Base-by-base conservation (phyloP, 2,888 invertebrate species). In the Dicranocentrus wangi region DNA sequence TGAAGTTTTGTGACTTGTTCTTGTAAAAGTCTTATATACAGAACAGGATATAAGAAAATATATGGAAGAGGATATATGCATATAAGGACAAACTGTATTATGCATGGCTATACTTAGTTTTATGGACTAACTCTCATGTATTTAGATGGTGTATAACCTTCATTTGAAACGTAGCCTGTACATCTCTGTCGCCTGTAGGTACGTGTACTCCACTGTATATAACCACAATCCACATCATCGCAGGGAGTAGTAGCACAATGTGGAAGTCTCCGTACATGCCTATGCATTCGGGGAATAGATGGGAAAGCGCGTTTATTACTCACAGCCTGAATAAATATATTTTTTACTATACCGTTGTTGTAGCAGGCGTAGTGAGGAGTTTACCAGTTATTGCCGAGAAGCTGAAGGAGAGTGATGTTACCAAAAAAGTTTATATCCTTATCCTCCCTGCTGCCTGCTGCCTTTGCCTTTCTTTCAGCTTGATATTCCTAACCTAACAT, bases 381-480 rank as follows among this genome's bases (percentile, higher is more conserved):
- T 21, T 55, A 55, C 55, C 25, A 55, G 55, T 55, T 55, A 13
- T 25, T 55, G 51, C 51, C 51, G n/a, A 55, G 55, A 21, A 47
- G 15, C 13, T 55, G 55, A 25, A 23, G 55, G 25, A 23, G 55
- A 55, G 55, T 55, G 5, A 47, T 47, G 47, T n/a, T 47, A 47
- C 10, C 2, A 15, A 25, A 55, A 55, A 23, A 23, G 13, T 55
- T 55, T 7, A 55, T 55, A 25, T 55, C 15, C n/a, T n/a, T n/a
- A 25, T 55, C 21, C 25, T 55, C 25, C 25, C 13, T 25, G 47
- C 47, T n/a, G 47, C 47, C 47, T 47, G 13, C 43, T 43, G 13
- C 43, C n/a, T 43, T n/a, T n/a, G 39, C 39, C 47, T 47, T 25
- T 55, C 55, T 25, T 55, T 23, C n/a, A 10, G 47, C n/a, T 10